Evolutionary conservation across 2,888 invertebrate genomes (phyloP).

Genomic region (Trissoscelio sp.): DNA sequence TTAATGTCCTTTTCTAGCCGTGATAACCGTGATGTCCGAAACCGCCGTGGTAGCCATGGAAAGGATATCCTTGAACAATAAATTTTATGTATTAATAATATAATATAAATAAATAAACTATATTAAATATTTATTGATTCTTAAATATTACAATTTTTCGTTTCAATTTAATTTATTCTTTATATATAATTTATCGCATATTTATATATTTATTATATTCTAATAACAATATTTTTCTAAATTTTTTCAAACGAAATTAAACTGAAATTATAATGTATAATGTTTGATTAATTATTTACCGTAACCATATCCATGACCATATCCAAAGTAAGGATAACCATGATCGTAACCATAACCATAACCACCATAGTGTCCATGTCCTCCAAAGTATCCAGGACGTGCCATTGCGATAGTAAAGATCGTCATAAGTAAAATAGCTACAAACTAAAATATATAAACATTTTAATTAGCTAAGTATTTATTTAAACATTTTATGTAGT

Average conservation of each 20-base stretch:
- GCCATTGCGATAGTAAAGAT: slow-evolving; percentile 55
- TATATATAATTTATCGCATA: too few relatives aligned
- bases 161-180: too few relatives aligned
- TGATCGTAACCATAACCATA: slow-evolving; percentile 58
- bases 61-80: slow-evolving; percentile 34
- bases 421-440: slow-evolving; percentile 50
- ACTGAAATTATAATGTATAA: too few relatives aligned
- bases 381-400: slow-evolving; percentile 54
- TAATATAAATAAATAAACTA: too few relatives aligned
- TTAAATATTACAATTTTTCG: too few relatives aligned
- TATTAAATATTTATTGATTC: too few relatives aligned
- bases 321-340: slow-evolving; percentile 64
- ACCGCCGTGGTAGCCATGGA: slow-evolving; percentile 9
- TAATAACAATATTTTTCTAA: too few relatives aligned
- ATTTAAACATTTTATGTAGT: too few relatives aligned
- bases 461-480: too few relatives aligned
- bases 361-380: slow-evolving; percentile 48
- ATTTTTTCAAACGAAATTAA: too few relatives aligned
- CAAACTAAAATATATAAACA: slow-evolving; percentile 22
- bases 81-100: too few relatives aligned
- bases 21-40: slow-evolving; percentile 19
- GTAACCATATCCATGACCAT: slow-evolving; percentile 54
- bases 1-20: slow-evolving; percentile 14
- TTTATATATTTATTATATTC: too few relatives aligned
- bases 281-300: slow-evolving; percentile 38